Evolutionary conservation across 1,140 invertebrate species (phyloP), one percentile per base, ranked within the genome.

Genomic region (Stegodyphus mimosarum): DNA sequence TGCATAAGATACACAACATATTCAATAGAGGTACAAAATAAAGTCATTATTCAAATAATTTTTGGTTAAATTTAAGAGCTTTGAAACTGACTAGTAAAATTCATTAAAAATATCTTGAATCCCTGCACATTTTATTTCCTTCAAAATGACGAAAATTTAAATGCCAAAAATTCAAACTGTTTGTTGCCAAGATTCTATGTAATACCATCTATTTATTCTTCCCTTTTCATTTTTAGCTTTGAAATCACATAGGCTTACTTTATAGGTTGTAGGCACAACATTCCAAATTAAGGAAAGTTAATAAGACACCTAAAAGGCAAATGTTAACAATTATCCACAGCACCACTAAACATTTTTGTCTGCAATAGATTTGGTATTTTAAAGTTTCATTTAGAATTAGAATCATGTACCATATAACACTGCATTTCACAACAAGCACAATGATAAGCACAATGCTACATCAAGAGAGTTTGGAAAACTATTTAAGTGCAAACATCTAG

Each of bases 291-390:
- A 77, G 67, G 67, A 86, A 78, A 86, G 74, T 86, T 71, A 74
- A 51, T 81, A 86, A 86, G 83, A 86, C 83, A 86, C 83, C 83
- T 53, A 86, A 72, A 84, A 86, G 83, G 83, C 83, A 86, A 86
- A 86, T 86, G 60, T 69, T 70, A 66, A 83, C 60, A 74, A 69
- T 51, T 63, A 70, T 55, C 11, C 11, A 63, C 67, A 72, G 75
- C 73, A 86, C 83, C 83, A 70, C 83, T 84, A 76, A 7, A 78
- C n/a, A 55, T 52, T 85, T 86, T 69, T 64, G 67, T 69, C 50
- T 69, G 49, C 17, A 6, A 15, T 74, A 60, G 1, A 60, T 60
- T 7, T 67, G 17, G 7, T 67, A 15, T 67, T 67, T 17, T 15
- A 17, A 67, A 67, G 64, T 67, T 67, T 60, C 55, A 18, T n/a